phyloP scores from a whole-genome alignment of 1,140 invertebrate species.

The Papilio xuthus region DNA sequence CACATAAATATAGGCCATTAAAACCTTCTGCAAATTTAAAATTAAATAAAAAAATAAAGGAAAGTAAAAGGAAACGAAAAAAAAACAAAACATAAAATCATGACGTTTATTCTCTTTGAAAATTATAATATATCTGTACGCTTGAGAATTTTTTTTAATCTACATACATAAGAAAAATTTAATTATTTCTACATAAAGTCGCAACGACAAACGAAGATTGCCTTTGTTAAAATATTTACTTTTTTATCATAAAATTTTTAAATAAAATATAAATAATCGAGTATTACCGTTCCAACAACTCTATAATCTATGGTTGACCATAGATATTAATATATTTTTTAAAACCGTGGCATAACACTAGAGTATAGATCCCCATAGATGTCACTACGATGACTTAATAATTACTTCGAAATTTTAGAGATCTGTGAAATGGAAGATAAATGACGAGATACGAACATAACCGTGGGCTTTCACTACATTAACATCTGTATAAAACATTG shows the following conservation, averaged over 20 bases:
- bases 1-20: conserved; percentile 38
- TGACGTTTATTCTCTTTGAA: conserved; percentile 77
- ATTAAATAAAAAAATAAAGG: conserved; percentile 45
- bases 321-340: conserved; percentile 66
- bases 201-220: conserved; percentile 69
- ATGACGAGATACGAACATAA: conserved; percentile 44
- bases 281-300: conserved; percentile 80
- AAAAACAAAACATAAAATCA: conserved; percentile 74
- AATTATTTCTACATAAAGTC: conserved; percentile 60
- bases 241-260: conserved; percentile 66
- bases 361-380: conserved; percentile 41
- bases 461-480: neutral
- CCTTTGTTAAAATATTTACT: conserved; percentile 61
- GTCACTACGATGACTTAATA: conserved; percentile 58
- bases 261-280: conserved; percentile 81
- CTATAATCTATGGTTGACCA: conserved; percentile 73
- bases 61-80: conserved; percentile 57
- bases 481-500: neutral
- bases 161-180: conserved; percentile 71
- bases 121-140: conserved; percentile 74
- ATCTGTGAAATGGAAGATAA: conserved; percentile 54
- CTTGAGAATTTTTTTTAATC: conserved; percentile 75
- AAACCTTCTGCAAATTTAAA: conserved; percentile 36
- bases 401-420: conserved; percentile 63
- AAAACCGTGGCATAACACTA: conserved; percentile 69